A percentile compares a stretch with the other conserved stretches of the same genome.
Evolutionary conservation across 2,888 invertebrate species (phyloP).

Genomic region (Tetragnatha montana): DNA sequence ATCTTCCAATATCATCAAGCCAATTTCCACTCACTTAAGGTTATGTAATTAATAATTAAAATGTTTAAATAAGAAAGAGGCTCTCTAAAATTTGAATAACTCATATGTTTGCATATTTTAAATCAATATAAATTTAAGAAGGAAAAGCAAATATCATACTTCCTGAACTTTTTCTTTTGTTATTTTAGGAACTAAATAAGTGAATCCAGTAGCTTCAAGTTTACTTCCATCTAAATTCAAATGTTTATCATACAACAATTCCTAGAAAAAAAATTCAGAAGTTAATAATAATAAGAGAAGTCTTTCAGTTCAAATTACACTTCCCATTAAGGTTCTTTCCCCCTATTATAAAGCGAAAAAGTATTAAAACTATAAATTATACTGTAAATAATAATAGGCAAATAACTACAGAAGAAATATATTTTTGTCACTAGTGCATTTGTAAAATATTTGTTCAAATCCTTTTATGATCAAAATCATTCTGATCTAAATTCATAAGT

Average conservation of each 20-base stretch:
- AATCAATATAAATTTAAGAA: not conserved
- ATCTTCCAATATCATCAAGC: not conserved
- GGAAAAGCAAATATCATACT: constrained; percentile 75
- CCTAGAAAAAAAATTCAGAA: constrained; percentile 72
- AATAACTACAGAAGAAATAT: not conserved
- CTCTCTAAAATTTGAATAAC: too few species aligned
- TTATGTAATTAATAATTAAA: not conserved
- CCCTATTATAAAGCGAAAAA: too few species aligned
- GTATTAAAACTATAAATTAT: too few species aligned
- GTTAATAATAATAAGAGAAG: not conserved
- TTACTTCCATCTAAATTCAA: constrained; percentile 85
- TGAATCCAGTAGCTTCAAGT: constrained; percentile 81
- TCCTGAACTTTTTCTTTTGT: constrained; percentile 81
- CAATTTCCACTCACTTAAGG: not conserved
- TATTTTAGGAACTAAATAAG: constrained; percentile 81
- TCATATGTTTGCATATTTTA: too few species aligned
- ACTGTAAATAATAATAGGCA: not conserved
- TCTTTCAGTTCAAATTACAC: not conserved
- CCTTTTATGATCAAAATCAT: too few species aligned
- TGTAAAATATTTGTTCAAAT: too few species aligned
- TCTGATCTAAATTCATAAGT: too few species aligned
- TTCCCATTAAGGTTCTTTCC: not conserved
- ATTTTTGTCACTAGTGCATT: not conserved
- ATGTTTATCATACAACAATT: constrained; percentile 87
- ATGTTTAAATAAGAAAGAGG: too few species aligned